Conservation (phyloP, 2,888 invertebrate species). For the Eledona agricola region DNA sequence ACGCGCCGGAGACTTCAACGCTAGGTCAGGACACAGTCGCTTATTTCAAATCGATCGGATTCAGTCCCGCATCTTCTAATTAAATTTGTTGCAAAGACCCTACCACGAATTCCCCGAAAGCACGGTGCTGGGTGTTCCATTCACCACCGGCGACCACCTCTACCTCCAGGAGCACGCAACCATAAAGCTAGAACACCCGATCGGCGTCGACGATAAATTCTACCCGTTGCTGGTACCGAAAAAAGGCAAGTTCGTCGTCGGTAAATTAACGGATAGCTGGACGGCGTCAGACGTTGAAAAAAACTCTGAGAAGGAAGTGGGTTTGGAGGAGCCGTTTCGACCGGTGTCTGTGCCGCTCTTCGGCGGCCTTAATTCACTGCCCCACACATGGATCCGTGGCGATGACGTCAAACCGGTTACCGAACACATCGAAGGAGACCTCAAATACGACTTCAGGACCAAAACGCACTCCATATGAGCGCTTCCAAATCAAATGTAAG, state of each 20-base stretch:
- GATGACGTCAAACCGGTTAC: constrained; percentile 57
- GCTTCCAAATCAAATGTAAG: constrained; percentile 10
- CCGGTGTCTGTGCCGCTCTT: constrained; percentile 40
- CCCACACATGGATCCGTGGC: constrained; percentile 6
- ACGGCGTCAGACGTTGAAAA: constrained; percentile 26
- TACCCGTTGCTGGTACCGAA: constrained; percentile 26
- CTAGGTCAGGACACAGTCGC: too few species aligned
- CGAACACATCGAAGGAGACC: constrained; percentile 56
- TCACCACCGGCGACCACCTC: constrained; percentile 7
- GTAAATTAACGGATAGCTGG: constrained; percentile 34
- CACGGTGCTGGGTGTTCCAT: too few species aligned
- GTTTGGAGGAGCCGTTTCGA: constrained; percentile 41
- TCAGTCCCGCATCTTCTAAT: too few species aligned
- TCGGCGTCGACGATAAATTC: constrained; percentile 37
- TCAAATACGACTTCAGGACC: constrained; percentile 60
- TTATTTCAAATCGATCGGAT: too few species aligned
- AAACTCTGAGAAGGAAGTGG: constrained; percentile 29
- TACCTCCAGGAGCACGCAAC: neutral
- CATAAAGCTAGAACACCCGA: constrained; percentile 20
- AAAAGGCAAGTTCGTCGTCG: constrained; percentile 29
- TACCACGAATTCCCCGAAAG: too few species aligned
- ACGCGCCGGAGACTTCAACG: too few species aligned
- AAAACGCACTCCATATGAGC: constrained; percentile 51
- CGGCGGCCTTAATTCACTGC: constrained; percentile 40
- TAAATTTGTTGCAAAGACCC: neutral